Evolutionary conservation across 2,888 invertebrate genomes (phyloP), one percentile per base, ranked within the genome.

Genomic region (Drosophila maculinotata): DNA sequence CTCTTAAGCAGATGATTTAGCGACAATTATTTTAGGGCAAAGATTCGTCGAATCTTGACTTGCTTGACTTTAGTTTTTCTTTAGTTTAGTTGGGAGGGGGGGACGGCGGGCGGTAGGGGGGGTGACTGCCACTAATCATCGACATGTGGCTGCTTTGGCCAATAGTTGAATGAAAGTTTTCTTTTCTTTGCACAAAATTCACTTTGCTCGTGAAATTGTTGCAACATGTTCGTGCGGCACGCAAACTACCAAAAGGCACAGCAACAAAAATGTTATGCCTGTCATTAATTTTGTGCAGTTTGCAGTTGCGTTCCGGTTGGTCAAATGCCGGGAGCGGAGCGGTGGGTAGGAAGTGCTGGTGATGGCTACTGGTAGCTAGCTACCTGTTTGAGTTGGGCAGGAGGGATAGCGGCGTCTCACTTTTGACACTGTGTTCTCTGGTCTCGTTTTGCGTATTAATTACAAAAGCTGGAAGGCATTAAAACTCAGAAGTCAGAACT

Each of bases 221-320:
- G 41, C 31, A 49, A 30, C 41, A 25, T 26, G 20, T 74, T 64
- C 64, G 64, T 72, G 64, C 51, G 33, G 30, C 75, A 74, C 58
- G 74, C 71, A 64, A 63, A 3, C 31, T 10, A 17, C 25, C 20
- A 15, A 35, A 30, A 28, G 41, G 17, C 30, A 28, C 14, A 49
- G 30, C 44, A 53, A 45, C 67, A 57, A 74, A 62, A 70, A 54
- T 67, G 52, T 58, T 66, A 60, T 59, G 75, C 39, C 79, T 65
- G 81, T 81, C 79, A 79, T 79, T 79, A 79, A 84, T 81, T 66
- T 66, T 69, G 59, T 75, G 77, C 64, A 80, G 63, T 51, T 75
- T 67, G 51, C 70, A 67, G 41, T 54, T 57, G 47, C 31, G 36
- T 28, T 30, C 31, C 42, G 51, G 45, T 44, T 25, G 12, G n/a